A percentile compares a stretch with the other conserved stretches of the same genome.
Evolutionary conservation across 2,113 vertebrate species (phyloP).

Genomic region (Paradisaea rubra): DNA sequence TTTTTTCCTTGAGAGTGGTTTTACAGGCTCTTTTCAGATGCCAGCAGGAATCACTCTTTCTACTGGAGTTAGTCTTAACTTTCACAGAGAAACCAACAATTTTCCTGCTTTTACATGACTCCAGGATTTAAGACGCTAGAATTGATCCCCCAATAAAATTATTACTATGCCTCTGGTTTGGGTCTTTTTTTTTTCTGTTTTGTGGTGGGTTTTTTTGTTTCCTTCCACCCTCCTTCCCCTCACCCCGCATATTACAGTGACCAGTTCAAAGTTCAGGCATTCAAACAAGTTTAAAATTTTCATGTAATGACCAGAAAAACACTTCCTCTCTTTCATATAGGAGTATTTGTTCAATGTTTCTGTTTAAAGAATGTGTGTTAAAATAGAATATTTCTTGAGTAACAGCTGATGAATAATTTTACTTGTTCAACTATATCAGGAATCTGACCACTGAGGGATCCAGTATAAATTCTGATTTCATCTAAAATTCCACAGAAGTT

Average conservation of each 20-base stretch:
- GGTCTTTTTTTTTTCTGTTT: neutral
- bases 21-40: neutral
- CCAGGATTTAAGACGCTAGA: neutral
- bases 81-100: neutral
- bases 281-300: neutral
- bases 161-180: neutral
- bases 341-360: neutral
- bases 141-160: neutral
- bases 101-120: neutral
- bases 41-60: neutral
- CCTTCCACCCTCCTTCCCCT: neutral
- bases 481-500: neutral
- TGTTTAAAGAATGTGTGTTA: neutral
- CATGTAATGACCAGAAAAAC: neutral
- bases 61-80: neutral
- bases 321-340: neutral
- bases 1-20: neutral
- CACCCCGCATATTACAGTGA: neutral
- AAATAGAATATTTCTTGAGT: neutral
- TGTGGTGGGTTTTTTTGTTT: neutral
- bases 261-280: neutral
- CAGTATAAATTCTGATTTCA: constrained; percentile 15
- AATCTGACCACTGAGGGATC: neutral
- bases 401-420: neutral
- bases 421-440: neutral